Evolutionary conservation across 2,888 invertebrate genomes (phyloP).

Genomic region (Lasioglossum lativentre): DNA sequence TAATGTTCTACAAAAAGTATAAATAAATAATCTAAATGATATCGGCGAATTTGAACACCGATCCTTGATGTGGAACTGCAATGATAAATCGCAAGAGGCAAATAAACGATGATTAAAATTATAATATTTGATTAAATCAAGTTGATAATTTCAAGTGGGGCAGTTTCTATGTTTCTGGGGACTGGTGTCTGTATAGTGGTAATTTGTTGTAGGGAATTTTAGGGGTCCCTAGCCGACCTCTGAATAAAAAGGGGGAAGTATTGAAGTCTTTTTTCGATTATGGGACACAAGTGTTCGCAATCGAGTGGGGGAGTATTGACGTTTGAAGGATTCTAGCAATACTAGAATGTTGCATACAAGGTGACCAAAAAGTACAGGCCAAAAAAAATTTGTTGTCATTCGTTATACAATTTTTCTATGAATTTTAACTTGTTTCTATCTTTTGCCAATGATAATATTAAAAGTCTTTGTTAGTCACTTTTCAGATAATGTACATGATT

Average conservation of each 20-base stretch:
- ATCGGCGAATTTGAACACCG: neutral
- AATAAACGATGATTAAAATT: neutral
- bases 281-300: neutral
- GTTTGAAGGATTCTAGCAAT: neutral
- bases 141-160: neutral
- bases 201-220: neutral
- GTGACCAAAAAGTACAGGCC: neutral
- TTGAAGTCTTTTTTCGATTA: constrained; percentile 6
- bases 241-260: neutral
- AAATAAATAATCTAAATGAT: neutral
- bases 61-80: neutral
- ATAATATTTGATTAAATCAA: neutral
- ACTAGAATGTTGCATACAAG: neutral
- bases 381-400: neutral
- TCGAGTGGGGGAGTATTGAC: constrained; percentile 3
- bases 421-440: neutral
- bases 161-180: neutral
- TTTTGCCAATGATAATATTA: no score
- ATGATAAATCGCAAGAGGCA: neutral
- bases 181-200: neutral
- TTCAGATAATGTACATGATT: no score
- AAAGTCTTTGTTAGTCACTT: no score
- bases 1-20: neutral
- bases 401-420: neutral
- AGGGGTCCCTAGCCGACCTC: neutral